Percentiles rank a stretch among this genome's conserved stretches.
These are phyloP conservation scores for Fregata magnificens DNA, from an alignment of 2,113 vertebrate genomes.

Conservation along the genomic window DNA sequence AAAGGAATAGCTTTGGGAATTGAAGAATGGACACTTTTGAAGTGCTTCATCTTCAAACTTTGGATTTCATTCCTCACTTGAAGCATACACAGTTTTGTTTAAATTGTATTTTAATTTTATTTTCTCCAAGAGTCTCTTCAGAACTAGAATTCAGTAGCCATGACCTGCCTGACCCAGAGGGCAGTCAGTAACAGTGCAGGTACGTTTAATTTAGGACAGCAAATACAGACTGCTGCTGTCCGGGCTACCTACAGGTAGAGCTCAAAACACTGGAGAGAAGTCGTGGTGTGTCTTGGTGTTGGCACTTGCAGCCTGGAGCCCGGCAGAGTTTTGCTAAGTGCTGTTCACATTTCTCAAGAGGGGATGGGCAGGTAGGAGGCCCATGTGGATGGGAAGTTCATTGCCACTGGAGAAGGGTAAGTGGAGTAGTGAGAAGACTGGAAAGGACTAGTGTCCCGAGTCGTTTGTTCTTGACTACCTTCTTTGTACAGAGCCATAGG, in stretches of 20 bases:
- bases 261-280: background rate
- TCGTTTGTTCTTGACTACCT: background rate
- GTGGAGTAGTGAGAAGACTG: background rate
- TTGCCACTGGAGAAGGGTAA: background rate
- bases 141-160: background rate
- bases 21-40: background rate
- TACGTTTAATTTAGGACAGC: background rate
- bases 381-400: background rate
- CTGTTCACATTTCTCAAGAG: background rate
- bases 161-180: background rate
- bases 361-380: background rate
- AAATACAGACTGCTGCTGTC: background rate
- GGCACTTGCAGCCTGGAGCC: background rate
- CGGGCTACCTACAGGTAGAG: background rate
- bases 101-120: background rate
- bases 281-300: background rate
- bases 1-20: background rate
- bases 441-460: background rate
- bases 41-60: background rate
- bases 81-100: background rate
- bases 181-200: background rate
- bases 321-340: background rate
- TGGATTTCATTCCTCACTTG: background rate
- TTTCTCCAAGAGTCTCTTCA: background rate
- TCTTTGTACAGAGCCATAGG: background rate